These are phyloP conservation scores for Anneissia japonica DNA, from an alignment of 35 echinoderm and acorn worm genomes.

Conservation along the genomic window DNA sequence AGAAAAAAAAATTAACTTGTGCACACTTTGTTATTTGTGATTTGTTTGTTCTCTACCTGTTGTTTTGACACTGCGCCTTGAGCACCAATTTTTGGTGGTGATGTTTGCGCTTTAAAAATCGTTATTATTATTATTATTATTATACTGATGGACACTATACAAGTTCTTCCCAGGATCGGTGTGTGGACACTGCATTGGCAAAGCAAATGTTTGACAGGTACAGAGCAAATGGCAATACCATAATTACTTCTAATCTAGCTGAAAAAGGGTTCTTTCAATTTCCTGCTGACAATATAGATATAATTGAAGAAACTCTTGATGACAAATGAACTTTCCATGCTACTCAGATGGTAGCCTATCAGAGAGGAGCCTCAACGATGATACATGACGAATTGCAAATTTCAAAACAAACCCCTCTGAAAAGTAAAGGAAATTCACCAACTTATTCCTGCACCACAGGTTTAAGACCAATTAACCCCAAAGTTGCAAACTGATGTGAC, in stretches of 20 bases:
- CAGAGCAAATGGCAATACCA: not conserved
- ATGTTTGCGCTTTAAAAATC: too few species aligned
- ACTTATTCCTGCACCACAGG: not conserved
- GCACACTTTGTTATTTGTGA: too few species aligned
- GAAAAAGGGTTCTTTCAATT: conserved; percentile 15
- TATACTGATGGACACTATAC: not conserved
- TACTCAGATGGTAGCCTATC: conserved; percentile 32
- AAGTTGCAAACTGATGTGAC: not conserved
- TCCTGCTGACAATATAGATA: conserved; percentile 38
- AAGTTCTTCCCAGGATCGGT: not conserved
- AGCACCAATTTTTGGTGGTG: too few species aligned
- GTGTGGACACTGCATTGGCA: not conserved
- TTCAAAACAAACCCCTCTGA: not conserved
- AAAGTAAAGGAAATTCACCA: not conserved
- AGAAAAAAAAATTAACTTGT: too few species aligned
- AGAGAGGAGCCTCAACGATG: conserved; percentile 2
- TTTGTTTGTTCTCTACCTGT: too few species aligned
- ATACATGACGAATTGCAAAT: not conserved
- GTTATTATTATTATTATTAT: too few species aligned
- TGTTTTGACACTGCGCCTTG: too few species aligned
- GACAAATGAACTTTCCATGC: conserved; percentile 32
- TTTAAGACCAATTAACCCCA: not conserved
- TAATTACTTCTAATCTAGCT: conserved; percentile 16
- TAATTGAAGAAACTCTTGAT: conserved; percentile 40
- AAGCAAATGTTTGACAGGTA: not conserved